These are phyloP conservation scores for Rhagologus leucostigma DNA, from an alignment of 2,113 vertebrate genomes.

Conservation along the genomic window DNA sequence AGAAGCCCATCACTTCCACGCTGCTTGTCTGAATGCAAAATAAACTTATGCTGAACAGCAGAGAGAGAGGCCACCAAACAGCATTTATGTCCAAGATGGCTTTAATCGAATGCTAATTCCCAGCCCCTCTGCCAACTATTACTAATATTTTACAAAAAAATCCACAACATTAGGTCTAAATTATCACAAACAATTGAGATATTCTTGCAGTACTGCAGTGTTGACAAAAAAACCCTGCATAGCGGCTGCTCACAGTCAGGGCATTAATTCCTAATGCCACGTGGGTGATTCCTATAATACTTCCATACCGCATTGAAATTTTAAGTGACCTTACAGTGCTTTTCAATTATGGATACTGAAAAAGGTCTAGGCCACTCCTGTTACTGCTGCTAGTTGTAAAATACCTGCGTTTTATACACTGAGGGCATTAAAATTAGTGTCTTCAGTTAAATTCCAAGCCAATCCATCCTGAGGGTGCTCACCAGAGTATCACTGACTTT, in stretches of 20 bases:
- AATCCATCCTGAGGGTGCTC: background rate
- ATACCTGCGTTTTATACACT: slow-evolving; percentile 13
- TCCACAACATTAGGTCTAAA: slow-evolving; percentile 27
- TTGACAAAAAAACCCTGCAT: slow-evolving; percentile 26
- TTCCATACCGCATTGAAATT: slow-evolving; percentile 50
- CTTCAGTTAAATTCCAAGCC: slow-evolving; percentile 43
- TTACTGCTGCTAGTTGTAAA: slow-evolving; percentile 44
- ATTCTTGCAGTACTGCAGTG: slow-evolving; percentile 11
- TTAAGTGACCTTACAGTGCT: slow-evolving; percentile 56
- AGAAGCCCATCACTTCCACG: background rate
- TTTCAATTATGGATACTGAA: slow-evolving; percentile 37
- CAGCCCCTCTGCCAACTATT: slow-evolving; percentile 16
- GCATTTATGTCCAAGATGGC: slow-evolving; percentile 33
- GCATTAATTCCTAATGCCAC: slow-evolving; percentile 55
- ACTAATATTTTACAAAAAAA: slow-evolving; percentile 52
- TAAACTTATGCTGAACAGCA: background rate
- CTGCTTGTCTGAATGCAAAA: slow-evolving; percentile 15
- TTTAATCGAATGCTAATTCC: slow-evolving; percentile 59
- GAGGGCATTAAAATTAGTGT: background rate
- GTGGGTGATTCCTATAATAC: slow-evolving; percentile 23
- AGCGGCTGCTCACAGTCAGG: background rate
- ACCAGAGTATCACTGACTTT: background rate
- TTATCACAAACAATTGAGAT: slow-evolving; percentile 34
- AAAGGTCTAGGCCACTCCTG: background rate
- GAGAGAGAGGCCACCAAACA: background rate